These are phyloP conservation scores for Pluvianellus socialis DNA, from an alignment of 2,113 vertebrate genomes.

Conservation along the genomic window DNA sequence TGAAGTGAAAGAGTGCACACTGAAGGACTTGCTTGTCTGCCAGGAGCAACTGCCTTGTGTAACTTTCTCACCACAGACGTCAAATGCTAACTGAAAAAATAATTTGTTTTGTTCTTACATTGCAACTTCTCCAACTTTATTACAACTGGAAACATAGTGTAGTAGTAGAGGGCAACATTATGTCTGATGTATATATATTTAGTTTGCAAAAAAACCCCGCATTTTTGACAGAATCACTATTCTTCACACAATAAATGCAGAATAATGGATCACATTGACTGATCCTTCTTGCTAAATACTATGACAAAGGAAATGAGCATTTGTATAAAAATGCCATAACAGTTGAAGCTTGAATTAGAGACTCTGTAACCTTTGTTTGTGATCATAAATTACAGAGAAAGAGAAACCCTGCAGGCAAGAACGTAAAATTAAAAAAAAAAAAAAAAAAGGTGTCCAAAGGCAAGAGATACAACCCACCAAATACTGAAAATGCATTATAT, in stretches of 20 bases:
- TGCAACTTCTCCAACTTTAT: background rate
- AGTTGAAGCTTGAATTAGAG: background rate
- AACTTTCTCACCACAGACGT: background rate
- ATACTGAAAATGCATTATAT: background rate
- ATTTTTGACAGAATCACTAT: background rate
- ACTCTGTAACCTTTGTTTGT: constrained; percentile 21
- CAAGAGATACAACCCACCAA: background rate
- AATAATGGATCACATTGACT: background rate
- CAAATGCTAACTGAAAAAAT: background rate
- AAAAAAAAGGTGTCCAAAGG: background rate
- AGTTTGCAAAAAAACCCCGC: background rate
- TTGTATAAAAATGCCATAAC: background rate
- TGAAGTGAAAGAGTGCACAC: background rate
- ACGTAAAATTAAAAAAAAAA: background rate
- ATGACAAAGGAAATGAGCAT: constrained; percentile 14
- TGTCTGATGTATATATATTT: background rate
- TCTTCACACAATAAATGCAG: background rate
- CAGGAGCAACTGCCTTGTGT: background rate
- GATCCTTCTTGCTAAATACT: constrained; percentile 3
- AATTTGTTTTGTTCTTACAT: background rate
- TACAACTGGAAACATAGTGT: background rate
- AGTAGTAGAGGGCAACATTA: background rate
- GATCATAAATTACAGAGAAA: constrained; percentile 19
- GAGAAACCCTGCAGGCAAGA: background rate
- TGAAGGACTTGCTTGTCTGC: constrained; percentile 11